Percentiles rank a stretch among this genome's conserved stretches.
Conservation (phyloP, 2,113 vertebrate species). For the Pteruthius melanotis region DNA sequence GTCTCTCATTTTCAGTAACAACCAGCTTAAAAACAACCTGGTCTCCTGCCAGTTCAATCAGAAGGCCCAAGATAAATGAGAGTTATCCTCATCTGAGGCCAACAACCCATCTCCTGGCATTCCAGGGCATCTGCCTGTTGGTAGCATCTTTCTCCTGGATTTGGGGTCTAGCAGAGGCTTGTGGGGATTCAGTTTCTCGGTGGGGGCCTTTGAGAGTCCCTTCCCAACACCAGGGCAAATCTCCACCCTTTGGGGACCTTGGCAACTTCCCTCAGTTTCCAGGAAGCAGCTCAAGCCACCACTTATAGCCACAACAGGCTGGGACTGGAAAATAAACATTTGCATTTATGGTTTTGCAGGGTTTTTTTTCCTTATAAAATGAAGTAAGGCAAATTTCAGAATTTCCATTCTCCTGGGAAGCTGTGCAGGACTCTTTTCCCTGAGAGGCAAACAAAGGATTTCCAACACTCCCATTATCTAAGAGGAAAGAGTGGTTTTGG, state of each 20-base stretch:
- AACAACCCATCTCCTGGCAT: not conserved
- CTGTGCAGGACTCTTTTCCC: not conserved
- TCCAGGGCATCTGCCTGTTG: not conserved
- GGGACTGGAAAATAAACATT: not conserved
- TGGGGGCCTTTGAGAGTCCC: not conserved
- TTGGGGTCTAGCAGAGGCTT: not conserved
- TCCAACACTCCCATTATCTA: not conserved
- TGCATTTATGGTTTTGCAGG: not conserved
- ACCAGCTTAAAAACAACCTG: not conserved
- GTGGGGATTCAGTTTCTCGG: not conserved
- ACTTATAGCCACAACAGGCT: not conserved
- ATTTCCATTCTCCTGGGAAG: not conserved
- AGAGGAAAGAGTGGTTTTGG: not conserved
- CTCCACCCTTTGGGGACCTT: not conserved
- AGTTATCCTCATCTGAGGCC: not conserved
- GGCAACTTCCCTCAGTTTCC: not conserved
- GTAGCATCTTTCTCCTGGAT: not conserved
- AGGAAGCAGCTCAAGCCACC: not conserved
- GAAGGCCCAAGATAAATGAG: not conserved
- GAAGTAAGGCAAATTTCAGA: not conserved
- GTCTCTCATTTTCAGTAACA: not conserved
- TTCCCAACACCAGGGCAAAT: not conserved
- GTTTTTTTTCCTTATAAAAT: not conserved
- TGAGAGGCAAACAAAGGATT: not conserved
- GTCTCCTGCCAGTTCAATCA: not conserved